Base-by-base conservation (phyloP, 2,888 invertebrate species). In the Hypena proboscidalis region DNA sequence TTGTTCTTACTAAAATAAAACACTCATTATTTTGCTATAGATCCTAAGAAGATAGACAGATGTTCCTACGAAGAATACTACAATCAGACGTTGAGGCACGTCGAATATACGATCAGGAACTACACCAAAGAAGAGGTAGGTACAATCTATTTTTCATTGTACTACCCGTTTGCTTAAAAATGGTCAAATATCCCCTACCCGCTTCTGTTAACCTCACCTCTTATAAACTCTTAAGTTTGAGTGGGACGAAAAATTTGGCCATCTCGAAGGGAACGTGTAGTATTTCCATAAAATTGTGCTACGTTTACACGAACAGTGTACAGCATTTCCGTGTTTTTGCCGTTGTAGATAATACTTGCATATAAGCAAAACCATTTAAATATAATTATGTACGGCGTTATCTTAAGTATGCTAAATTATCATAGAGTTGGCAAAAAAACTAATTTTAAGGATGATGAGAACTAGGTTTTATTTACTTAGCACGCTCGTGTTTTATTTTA, bases 1-100 rank as follows among this genome's bases (percentile, higher is more conserved):
- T n/a, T n/a, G n/a, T n/a, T n/a, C n/a, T n/a, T n/a, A n/a, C n/a
- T n/a, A n/a, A n/a, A n/a, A n/a, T n/a, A n/a, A n/a, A 14, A 40
- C 20, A 36, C 25, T 20, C 26, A 20, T 36, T 33, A 17, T 30
- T 6, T 15, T 39, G 11, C 82, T 82, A 43, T 80, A 92, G 88
- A 85, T 78, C 82, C 78, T 20, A 84, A 77, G 63, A 92, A 81
- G 67, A 89, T 89, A 58, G 93, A 94, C 60, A 93, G 93, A 76
- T 96, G 96, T 78, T 94, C 95, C 0, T 96, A 95, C 67, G 95
- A 96, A 74, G 94, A 95, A 77, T 95, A 94, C 77, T 92, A 93
- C 53, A 94, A 95, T 70, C 93, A 93, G 62, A 93, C 93, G 9
- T 81, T 95, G 63, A 91, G 92, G 53, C 95, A 95, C 74, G 92